These are phyloP conservation scores for Pithecia hirsuta DNA, from an alignment of 2,797 vertebrate genomes.

Conservation along the genomic window DNA sequence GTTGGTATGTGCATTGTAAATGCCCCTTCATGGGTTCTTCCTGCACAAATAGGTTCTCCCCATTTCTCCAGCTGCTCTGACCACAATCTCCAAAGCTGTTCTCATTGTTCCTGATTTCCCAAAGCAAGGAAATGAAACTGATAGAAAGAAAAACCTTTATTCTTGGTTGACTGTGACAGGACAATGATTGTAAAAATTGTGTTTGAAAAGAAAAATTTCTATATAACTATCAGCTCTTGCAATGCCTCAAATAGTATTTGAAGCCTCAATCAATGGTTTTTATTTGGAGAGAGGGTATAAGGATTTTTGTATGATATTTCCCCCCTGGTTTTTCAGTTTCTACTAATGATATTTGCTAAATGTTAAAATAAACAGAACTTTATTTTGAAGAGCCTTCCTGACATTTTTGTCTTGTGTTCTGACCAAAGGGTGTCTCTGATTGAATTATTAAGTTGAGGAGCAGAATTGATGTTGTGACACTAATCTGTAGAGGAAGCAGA, in stretches of 20 bases:
- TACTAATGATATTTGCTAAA: neutral
- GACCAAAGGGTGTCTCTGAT: neutral
- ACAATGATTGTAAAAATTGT: too few relatives aligned
- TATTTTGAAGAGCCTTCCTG: neutral
- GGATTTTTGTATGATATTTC: neutral
- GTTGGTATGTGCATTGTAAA: too few relatives aligned
- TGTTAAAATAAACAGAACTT: neutral
- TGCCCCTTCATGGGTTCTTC: too few relatives aligned
- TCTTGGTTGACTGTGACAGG: neutral
- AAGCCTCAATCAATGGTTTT: neutral
- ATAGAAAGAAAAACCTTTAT: neutral
- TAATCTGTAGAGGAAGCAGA: neutral
- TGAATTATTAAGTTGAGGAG: neutral
- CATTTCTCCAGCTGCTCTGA: neutral
- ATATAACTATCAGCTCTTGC: neutral
- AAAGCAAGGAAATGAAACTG: neutral
- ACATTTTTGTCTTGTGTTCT: neutral
- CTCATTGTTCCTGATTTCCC: neutral
- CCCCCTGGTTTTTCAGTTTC: neutral
- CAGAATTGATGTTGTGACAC: neutral
- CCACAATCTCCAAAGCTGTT: accelerated
- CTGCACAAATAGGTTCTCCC: accelerated
- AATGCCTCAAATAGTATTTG: neutral
- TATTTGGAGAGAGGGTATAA: neutral
- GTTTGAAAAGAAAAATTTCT: neutral